These are phyloP conservation scores for Pogonognathellus flavescens DNA, from an alignment of 1,140 invertebrate genomes.

Conservation along the genomic window DNA sequence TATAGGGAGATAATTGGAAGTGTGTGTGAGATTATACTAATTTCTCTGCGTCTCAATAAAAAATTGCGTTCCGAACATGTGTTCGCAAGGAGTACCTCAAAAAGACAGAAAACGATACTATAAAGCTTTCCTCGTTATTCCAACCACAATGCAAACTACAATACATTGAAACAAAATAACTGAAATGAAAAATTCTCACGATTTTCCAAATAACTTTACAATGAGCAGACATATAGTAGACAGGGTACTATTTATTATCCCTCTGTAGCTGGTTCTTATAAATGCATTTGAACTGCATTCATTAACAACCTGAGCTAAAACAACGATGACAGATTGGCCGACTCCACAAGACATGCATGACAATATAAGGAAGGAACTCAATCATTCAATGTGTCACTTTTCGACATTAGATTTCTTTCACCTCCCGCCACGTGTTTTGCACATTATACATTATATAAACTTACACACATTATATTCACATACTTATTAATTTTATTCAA, in stretches of 20 bases:
- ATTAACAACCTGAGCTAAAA: background rate
- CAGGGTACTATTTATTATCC: no score
- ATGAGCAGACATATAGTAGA: background rate
- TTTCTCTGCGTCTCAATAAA: no score
- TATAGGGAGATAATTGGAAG: no score
- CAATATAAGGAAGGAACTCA: background rate
- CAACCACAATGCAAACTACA: background rate
- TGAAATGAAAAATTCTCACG: background rate
- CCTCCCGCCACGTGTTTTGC: background rate
- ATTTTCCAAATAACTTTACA: background rate
- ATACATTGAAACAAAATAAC: background rate
- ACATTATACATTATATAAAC: background rate
- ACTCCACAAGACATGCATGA: background rate
- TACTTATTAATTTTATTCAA: background rate
- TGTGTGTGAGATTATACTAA: no score
- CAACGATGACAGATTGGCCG: background rate
- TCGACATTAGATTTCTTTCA: background rate
- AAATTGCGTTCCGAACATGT: no score
- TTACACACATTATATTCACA: background rate
- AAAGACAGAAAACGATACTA: no score
- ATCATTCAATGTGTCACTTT: slow-evolving; percentile 35
- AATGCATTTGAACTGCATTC: background rate
- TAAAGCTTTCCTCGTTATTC: background rate
- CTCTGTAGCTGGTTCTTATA: no score
- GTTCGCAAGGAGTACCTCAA: no score